Evolutionary conservation across 2,888 invertebrate genomes (phyloP).

Genomic region (Drosophila monieri): DNA sequence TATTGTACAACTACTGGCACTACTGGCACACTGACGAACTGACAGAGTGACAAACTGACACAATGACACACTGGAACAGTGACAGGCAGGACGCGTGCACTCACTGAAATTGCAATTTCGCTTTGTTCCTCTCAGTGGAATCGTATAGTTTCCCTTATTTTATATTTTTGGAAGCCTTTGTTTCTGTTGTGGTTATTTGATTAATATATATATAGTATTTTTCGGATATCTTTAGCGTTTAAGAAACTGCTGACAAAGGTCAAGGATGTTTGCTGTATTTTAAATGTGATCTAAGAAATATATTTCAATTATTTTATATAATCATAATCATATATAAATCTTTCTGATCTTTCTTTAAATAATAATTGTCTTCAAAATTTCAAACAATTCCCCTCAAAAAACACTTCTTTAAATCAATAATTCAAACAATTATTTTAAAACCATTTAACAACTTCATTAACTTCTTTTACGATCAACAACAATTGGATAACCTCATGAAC

Average conservation of each 20-base stretch:
- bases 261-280: background rate
- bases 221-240: background rate
- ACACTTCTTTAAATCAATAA: background rate
- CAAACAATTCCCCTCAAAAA: no score
- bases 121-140: conserved; percentile 23
- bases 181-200: conserved; percentile 33
- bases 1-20: background rate
- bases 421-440: background rate
- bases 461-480: background rate
- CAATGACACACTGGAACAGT: conserved; percentile 17
- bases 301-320: background rate
- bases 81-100: conserved; percentile 29
- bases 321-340: no score
- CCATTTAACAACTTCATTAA: background rate
- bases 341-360: no score
- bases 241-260: conserved; percentile 4
- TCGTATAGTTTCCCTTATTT: conserved; percentile 6
- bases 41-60: conserved; percentile 16
- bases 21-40: conserved; percentile 20
- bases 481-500: background rate
- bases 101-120: conserved; percentile 53
- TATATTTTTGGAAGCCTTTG: conserved; percentile 26
- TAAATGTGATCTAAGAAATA: background rate
- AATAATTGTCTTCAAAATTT: no score
- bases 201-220: conserved; percentile 4